These are phyloP conservation scores for Lapara coniferarum DNA, from an alignment of 2,888 invertebrate species.

Conservation along the genomic window DNA sequence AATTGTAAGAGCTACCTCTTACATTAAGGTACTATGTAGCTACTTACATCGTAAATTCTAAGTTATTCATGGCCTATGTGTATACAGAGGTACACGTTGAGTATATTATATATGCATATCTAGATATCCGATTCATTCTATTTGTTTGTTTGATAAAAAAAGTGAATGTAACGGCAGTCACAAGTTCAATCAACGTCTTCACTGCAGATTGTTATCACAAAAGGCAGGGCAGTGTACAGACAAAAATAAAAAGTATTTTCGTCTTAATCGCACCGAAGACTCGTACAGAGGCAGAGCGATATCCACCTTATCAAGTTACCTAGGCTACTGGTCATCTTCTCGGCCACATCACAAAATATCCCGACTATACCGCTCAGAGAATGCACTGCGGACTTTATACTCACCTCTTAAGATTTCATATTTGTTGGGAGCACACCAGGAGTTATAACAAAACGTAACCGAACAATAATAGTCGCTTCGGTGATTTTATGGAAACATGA, in stretches of 20 bases:
- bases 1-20: too few species aligned
- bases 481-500: constrained; percentile 82
- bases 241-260: constrained; percentile 66
- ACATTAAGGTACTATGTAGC: too few species aligned
- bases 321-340: constrained; percentile 81
- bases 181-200: constrained; percentile 39
- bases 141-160: constrained; percentile 25
- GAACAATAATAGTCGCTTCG: constrained; percentile 79
- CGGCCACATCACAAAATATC: constrained; percentile 43
- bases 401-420: constrained; percentile 39
- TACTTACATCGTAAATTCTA: not conserved
- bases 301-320: constrained; percentile 81
- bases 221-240: constrained; percentile 42
- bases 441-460: constrained; percentile 63
- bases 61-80: not conserved
- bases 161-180: constrained; percentile 30
- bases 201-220: constrained; percentile 40
- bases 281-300: constrained; percentile 77
- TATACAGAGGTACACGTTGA: too few species aligned
- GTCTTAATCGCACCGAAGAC: constrained; percentile 81
- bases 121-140: not conserved
- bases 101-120: too few species aligned
- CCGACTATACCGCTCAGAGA: constrained; percentile 37
- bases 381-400: constrained; percentile 39
- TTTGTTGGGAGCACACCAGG: constrained; percentile 32